Conservation (phyloP, 2,888 invertebrate species). For the Lapara coniferarum region DNA sequence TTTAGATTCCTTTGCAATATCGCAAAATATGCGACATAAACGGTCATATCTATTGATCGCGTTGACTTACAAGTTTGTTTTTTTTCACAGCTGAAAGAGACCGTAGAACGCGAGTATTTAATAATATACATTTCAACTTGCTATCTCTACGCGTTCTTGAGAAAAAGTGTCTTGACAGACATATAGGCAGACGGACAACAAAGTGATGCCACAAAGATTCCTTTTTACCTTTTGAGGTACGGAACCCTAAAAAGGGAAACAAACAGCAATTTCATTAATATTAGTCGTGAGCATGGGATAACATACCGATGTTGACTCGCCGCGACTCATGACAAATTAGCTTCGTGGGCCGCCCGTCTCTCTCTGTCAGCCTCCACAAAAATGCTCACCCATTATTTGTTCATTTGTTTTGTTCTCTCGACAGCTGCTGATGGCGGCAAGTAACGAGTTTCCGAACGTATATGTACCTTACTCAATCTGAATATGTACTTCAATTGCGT, state of each 20-base stretch:
- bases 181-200: too few species aligned
- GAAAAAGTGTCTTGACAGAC: too few species aligned
- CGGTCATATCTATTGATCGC: too few species aligned
- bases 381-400: conserved; percentile 54
- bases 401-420: conserved; percentile 52
- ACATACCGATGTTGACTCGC: conserved; percentile 18
- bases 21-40: too few species aligned
- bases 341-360: conserved; percentile 9
- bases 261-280: conserved; percentile 4
- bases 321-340: conserved; percentile 27
- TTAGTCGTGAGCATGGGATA: conserved; percentile 1
- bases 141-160: too few species aligned
- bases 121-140: too few species aligned
- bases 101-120: too few species aligned
- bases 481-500: conserved; percentile 21
- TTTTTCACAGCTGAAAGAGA: too few species aligned
- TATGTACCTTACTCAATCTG: conserved; percentile 18
- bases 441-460: conserved; percentile 42
- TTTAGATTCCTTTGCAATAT: too few species aligned
- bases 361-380: conserved; percentile 33
- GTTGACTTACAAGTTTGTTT: too few species aligned
- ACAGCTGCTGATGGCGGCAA: conserved; percentile 36
- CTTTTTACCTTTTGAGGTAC: too few species aligned
- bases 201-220: too few species aligned
- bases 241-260: neutral